Base-by-base conservation (phyloP, 2,113 vertebrate genomes). In the Danio rerio region DNA sequence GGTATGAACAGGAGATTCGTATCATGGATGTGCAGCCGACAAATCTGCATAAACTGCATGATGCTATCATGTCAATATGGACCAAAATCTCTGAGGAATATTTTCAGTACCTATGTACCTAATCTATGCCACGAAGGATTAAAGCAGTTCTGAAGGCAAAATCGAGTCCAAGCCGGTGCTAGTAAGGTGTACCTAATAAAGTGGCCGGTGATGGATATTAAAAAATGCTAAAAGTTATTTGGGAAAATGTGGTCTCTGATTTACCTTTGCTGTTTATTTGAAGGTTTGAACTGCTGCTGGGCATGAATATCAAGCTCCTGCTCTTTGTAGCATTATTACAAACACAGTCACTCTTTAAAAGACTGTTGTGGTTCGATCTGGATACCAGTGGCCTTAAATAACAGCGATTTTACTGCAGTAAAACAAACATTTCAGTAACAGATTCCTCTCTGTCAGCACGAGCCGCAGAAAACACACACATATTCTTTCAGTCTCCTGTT, bases 351-450 rank as follows among this genome's bases (percentile, higher is more conserved):
- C 88, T 92, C 88, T 83, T 79, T 76, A 87, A 86, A 58, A 82
- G 78, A 72, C 86, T 87, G 21, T 85, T 63, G 88, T 89, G 89
- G 87, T 90, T 84, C 80, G 80, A 89, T 91, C 88, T 77, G 58
- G 81, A 89, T 89, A 89, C 89, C 88, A 91, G 92, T 87, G 91
- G 89, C 90, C 90, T 88, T 52, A 87, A 91, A 92, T 87, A 92
- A 90, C 83, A 86, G 66, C 84, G 81, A 82, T 18, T 86, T 85
- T 87, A 85, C 90, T 88, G 88, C 84, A 84, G 82, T 89, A 89
- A 91, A 92, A 92, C 90, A 88, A 89, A 83, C 84, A 84, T 87
- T 86, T 82, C 69, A 82, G 74, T 84, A 81, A 86, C 86, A 81
- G 85, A 86, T 83, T 83, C 83, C 71, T 83, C 80, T 71, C 75